Evolutionary conservation across 2,888 invertebrate species (phyloP), one percentile per base, ranked within the genome.

Genomic region (Brachyptera risi): DNA sequence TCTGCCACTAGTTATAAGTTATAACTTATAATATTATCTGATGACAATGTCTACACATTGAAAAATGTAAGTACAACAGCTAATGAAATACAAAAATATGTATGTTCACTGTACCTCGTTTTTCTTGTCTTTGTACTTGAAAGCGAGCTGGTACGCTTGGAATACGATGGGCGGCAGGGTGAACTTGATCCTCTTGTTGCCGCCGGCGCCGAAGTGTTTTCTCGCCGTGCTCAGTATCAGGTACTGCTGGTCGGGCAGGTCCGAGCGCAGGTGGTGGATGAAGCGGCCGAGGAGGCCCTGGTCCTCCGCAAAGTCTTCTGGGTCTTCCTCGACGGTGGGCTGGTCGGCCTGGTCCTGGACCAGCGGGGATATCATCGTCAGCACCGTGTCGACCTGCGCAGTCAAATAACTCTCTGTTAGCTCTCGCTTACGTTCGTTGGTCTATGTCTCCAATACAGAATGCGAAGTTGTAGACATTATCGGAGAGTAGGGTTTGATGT

Each of bases 221-320:
- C 95, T 81, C 0, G 96, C 90, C 2, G 88, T 83, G 69, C 88
- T 92, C 59, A 99, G 78, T 65, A 99, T 95, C 76, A 95, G 82
- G 74, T 92, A 94, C 70, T 94, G 92, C 71, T 91, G 90, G 74
- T 93, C 93, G 0, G 90, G 83, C 3, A 84, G 85, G 9, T 88
- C 87, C 0, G 92, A 88, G 66, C 83, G 86, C 71, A 93, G 83
- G 69, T 92, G 87, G 73, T 94, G 93, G 68, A 93, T 87, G 62
- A 94, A 80, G 88, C 94, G 76, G 37, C 93, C 96, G 60, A 99
- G 81, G 17, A 96, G 79, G 38, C 93, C 91, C 74, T 99, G 99
- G 68, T 93, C 98, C 73, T 99, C 99, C 27, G 92, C 89, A 73
- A 98, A 93, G 75, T 98, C 98, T 72, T 99, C 98, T 0, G 87